Percentiles rank a stretch among this genome's conserved stretches.
These are phyloP conservation scores for Barnardius zonarius DNA, from an alignment of 2,113 vertebrate genomes.

Conservation along the genomic window DNA sequence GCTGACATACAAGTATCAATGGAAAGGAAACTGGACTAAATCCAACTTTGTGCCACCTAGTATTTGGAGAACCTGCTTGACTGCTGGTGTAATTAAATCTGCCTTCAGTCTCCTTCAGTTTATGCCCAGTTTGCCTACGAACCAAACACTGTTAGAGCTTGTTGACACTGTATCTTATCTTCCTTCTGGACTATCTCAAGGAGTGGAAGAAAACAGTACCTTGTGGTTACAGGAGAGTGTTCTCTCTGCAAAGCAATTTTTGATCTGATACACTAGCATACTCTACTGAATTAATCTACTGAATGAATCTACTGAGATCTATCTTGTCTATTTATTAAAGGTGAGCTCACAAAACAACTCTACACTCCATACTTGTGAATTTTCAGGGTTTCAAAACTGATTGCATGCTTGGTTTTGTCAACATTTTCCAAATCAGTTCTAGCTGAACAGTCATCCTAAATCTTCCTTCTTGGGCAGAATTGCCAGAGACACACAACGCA, in stretches of 20 bases:
- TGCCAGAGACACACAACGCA: background rate
- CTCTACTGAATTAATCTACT: background rate
- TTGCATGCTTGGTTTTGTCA: background rate
- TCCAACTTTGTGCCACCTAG: background rate
- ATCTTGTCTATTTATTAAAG: background rate
- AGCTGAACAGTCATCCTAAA: background rate
- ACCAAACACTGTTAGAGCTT: background rate
- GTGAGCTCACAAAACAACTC: background rate
- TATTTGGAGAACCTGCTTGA: background rate
- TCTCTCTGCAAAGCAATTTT: background rate
- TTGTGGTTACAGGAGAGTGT: background rate
- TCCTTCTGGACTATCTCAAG: background rate
- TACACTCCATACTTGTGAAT: background rate
- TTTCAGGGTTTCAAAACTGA: background rate
- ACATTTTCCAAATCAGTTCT: background rate
- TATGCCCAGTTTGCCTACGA: background rate
- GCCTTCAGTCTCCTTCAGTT: background rate
- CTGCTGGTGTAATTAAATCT: background rate
- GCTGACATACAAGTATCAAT: background rate
- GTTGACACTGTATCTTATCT: background rate
- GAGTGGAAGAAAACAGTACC: background rate
- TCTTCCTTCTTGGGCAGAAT: background rate
- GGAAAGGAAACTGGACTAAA: background rate
- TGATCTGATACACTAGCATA: background rate
- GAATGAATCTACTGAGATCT: background rate